Evolutionary conservation across 2,797 vertebrate species (phyloP), one percentile per base, ranked within the genome.

Genomic region (Sebastes diaconus): DNA sequence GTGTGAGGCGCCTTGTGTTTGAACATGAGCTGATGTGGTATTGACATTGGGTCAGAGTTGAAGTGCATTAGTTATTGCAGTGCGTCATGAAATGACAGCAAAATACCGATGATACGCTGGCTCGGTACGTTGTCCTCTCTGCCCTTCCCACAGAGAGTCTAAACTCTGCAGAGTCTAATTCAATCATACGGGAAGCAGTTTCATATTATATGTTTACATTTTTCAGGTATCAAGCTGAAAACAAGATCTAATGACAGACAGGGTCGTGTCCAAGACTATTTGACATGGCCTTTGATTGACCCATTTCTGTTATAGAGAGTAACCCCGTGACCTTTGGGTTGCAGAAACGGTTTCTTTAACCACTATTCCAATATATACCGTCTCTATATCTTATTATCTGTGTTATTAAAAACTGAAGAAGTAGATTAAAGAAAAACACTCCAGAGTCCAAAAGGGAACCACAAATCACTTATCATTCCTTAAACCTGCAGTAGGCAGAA

Each of bases 11-110:
- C 75, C 58, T 46, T 55, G 81, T 80, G 87, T 87, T 88, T 81
- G 79, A 92, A 90, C 81, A 75, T 61, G 88, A 93, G 88, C 86
- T 80, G 77, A 80, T 80, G 90, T 63, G 83, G 87, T 94, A 88
- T 94, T 94, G 93, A 93, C 90, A 73, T 91, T 95, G 93, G 95
- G 91, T 91, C 83, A 84, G 90, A 91, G 90, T 83, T 90, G 88
- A 92, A 90, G 87, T 83, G 88, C 79, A 84, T 93, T 93, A 91
- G 90, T 92, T 89, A 92, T 89, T 79, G 87, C 86, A 77, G 81
- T 79, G 83, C 86, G 90, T 91, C 91, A 93, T 83, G 76, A 94
- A 88, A 92, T 89, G 87, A 92, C 90, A 90, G 87, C 74, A 75
- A 87, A 46, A 92, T 80, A 77, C 75, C 72, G 59, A 63, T 57